phyloP scores from a whole-genome alignment of 2,797 vertebrate genomes.

The Argyrosomus regius region DNA sequence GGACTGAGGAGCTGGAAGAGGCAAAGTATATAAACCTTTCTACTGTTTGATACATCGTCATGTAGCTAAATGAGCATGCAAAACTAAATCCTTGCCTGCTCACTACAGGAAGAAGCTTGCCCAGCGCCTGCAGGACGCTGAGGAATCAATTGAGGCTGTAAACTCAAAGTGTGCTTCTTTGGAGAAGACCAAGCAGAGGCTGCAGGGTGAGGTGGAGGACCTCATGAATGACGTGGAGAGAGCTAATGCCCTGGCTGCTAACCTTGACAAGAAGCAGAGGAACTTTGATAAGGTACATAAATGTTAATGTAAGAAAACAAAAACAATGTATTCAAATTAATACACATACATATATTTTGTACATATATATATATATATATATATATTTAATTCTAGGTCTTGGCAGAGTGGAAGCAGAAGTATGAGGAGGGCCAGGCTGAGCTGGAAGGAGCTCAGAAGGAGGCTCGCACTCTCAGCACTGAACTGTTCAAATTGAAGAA shows the following conservation, averaged over 20 bases:
- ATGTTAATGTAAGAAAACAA: no score
- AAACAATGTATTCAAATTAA: no score
- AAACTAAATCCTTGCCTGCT: no score
- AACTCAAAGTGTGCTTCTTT: constrained; percentile 87
- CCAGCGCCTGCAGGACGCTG: constrained; percentile 88
- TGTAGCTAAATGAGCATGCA: no score
- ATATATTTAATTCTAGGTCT: constrained; percentile 31
- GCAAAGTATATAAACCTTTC: constrained; percentile 83
- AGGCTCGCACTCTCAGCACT: constrained; percentile 81
- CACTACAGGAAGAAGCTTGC: constrained; percentile 87
- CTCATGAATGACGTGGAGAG: constrained; percentile 80
- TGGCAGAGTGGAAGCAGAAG: constrained; percentile 89
- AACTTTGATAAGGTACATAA: constrained; percentile 34
- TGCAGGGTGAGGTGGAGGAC: constrained; percentile 88
- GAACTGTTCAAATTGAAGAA: no score
- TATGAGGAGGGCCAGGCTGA: constrained; percentile 88
- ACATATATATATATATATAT: no score
- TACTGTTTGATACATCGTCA: no score
- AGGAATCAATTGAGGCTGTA: constrained; percentile 86
- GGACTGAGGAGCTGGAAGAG: constrained; percentile 89
- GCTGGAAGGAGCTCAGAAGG: constrained; percentile 88
- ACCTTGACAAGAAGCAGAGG: constrained; percentile 86
- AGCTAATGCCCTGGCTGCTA: constrained; percentile 67
- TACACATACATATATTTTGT: no score
- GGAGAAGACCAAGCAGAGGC: constrained; percentile 85